These are phyloP conservation scores for Sebastolobus altivelis DNA, from an alignment of 2,797 vertebrate species.

Conservation along the genomic window DNA sequence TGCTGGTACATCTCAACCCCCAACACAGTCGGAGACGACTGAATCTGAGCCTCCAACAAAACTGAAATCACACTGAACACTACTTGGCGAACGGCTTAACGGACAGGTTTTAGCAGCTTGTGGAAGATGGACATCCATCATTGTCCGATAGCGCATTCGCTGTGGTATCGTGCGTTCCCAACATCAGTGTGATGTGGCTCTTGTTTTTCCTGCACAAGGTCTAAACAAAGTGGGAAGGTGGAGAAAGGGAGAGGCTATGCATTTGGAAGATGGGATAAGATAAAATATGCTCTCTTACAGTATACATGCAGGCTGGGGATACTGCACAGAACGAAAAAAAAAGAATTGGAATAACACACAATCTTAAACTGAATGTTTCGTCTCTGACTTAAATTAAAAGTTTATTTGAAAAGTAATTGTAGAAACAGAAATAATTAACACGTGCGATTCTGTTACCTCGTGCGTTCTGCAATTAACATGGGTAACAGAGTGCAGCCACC, in stretches of 20 bases:
- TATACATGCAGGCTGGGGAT: not conserved
- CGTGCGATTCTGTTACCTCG: not conserved
- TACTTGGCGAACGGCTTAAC: not conserved
- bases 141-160: not conserved
- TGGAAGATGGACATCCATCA: slow-evolving; percentile 2
- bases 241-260: not conserved
- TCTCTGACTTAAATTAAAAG: not conserved
- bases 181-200: not conserved
- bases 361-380: not conserved
- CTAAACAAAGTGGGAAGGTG: not conserved
- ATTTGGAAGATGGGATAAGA: too few species aligned
- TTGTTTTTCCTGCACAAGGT: slow-evolving; percentile 2
- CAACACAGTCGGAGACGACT: not conserved
- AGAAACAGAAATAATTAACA: not conserved
- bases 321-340: not conserved
- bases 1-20: not conserved
- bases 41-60: not conserved
- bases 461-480: not conserved
- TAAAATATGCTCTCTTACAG: not conserved
- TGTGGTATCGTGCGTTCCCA: not conserved
- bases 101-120: not conserved
- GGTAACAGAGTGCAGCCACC: not conserved
- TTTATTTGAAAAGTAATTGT: not conserved
- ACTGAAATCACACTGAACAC: not conserved
- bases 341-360: not conserved